Base-by-base conservation (phyloP, 2,888 invertebrate genomes). In the Empis stercorea region DNA sequence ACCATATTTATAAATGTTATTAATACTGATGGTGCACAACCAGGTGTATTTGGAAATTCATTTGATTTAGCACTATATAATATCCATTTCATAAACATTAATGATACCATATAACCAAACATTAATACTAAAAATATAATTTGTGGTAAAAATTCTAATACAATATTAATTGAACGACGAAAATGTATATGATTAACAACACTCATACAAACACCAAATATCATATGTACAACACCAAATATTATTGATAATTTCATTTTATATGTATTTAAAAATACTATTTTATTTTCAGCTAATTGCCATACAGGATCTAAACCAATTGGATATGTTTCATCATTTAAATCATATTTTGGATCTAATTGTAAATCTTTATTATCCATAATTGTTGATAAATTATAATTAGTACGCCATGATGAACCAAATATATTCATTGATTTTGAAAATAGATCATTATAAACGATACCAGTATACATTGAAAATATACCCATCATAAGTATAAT, bases 371-470 rank as follows among this genome's bases (percentile, higher is more conserved):
- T 66, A 56, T 77, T 77, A 0, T 52, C 15, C 27, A 61, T 48
- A 1, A 80, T 63, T 0, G 75, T 76, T 0, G 73, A 64, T n/a
- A 64, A 59, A 58, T 80, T 75, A 60, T 78, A 81, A 56, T 73
- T 73, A 44, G 74, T 72, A 5, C 63, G 61, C 95, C 95, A 97
- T 43, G 84, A 76, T 0, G 92, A 87, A 3, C 92, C 92, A 71
- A 97, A 97, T 27, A 97, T 74, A 65, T 97, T 97, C 55, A 96
- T 65, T 1, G 94, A 89, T 67, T 95, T 96, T 27, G 95, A 92
- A 75, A 97, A 99, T 39, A 91, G 74, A 65, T 99, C 99, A 71
- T 99, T 99, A 75, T 99, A 99, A 54, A 99, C 87, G 36, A 96
- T 65, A 0, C 99, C 99, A 6, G 97, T 96, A 73, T 99, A 99